Base-by-base conservation (phyloP, 2,797 vertebrate species). In the Gadopsis marmoratus region DNA sequence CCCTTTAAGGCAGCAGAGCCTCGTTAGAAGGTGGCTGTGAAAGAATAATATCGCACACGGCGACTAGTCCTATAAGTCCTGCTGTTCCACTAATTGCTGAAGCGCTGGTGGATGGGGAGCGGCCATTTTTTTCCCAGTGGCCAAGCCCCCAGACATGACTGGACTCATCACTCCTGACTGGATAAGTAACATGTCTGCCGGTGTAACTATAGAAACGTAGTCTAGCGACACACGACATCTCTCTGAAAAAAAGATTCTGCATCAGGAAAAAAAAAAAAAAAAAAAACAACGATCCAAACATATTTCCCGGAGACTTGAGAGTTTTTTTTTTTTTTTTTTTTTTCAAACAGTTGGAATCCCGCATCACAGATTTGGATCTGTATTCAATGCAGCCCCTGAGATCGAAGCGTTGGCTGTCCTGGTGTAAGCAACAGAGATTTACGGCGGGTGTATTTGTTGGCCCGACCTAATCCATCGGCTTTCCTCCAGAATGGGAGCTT, bases 401-500 rank as follows among this genome's bases (percentile, higher is more conserved):
- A 89, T 76, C 26, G 70, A 85, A 83, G 74, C 56, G 5, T 73
- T 67, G 1, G 37, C 76, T 76, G 73, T 88, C 75, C 82, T 8
- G 47, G 31, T 79, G 81, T 88, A 76, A 83, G 87, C 78, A 83
- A 81, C 56, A 0, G 79, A 88, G 87, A 92, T 92, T 93, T 87
- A 89, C 56, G 63, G 68, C 21, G 29, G 71, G 78, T 87, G 87
- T 89, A 82, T 88, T 77, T 85, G 85, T 89, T 77, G 82, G 77
- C 68, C 37, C 1, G 10, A 67, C 73, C 74, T 91, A 88, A 90
- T 91, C 91, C 89, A 71, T 23, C 58, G 82, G 84, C 81, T 91
- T 89, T 83, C 81, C 71, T 77, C 45, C 45, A 43, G 79, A 91
- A 90, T 66, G 70, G 71, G 71, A 84, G 76, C 86, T 76, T 84